phyloP scores from a whole-genome alignment of 2,797 vertebrate species.

The Centropyge bicolor region DNA sequence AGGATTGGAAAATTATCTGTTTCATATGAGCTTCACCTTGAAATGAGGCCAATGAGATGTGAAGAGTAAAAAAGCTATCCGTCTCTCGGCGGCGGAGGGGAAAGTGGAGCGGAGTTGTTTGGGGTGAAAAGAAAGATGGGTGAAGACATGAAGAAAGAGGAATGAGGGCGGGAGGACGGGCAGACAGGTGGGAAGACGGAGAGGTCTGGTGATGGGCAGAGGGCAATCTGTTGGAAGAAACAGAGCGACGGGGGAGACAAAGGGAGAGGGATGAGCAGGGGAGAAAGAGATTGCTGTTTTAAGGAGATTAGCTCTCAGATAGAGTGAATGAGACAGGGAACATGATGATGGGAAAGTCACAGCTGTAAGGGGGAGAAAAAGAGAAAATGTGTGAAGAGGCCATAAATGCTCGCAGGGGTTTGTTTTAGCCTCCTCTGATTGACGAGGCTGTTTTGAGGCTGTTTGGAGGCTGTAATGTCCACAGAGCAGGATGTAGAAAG shows the following conservation, averaged over 20 bases:
- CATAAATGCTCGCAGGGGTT: conserved; percentile 65
- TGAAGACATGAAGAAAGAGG: conserved; percentile 67
- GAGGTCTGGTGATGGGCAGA: conserved; percentile 66
- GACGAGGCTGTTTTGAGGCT: conserved; percentile 70
- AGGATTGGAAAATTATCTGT: conserved; percentile 51
- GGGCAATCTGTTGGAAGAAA: conserved; percentile 56
- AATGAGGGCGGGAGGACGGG: conserved; percentile 58
- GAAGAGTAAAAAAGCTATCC: conserved; percentile 43
- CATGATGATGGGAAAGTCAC: conserved; percentile 49
- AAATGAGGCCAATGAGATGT: conserved; percentile 47
- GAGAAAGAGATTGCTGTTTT: conserved; percentile 61
- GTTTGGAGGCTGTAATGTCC: conserved; percentile 61
- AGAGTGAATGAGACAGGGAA: conserved; percentile 48
- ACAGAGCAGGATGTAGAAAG: conserved; percentile 44
- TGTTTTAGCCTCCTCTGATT: conserved; percentile 73
- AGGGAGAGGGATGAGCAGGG: conserved; percentile 42
- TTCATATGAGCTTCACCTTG: conserved; percentile 61
- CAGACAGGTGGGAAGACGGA: conserved; percentile 72
- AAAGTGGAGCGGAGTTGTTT: conserved; percentile 60
- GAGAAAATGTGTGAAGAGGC: conserved; percentile 42
- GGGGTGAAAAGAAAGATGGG: conserved; percentile 69
- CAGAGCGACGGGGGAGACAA: conserved; percentile 54
- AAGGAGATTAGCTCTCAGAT: conserved; percentile 73
- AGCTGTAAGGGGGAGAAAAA: conserved; percentile 35
- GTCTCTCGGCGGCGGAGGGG: conserved; percentile 46